Base-by-base conservation (phyloP, 2,113 vertebrate genomes). In the Colaptes auratus region DNA sequence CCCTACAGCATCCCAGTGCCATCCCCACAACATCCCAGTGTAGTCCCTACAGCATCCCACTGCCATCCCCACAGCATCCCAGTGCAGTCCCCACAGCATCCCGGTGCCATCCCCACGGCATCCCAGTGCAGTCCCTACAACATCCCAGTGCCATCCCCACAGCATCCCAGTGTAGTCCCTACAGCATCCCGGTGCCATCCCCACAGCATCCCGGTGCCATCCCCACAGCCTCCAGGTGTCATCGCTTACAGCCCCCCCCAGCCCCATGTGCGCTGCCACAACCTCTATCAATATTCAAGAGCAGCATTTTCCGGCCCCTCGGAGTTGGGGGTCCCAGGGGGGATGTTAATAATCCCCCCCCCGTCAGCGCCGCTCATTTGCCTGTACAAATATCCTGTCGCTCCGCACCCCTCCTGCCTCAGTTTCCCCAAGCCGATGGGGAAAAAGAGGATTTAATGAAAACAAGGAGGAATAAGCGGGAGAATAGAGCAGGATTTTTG, bases 211-310 rank as follows among this genome's bases (percentile, higher is more conserved):
- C 15, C 55, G 28, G 7, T 7, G n/a, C n/a, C n/a, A n/a, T n/a
- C n/a, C n/a, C n/a, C n/a, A n/a, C n/a, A n/a, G n/a, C n/a, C n/a
- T n/a, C n/a, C n/a, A n/a, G n/a, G n/a, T n/a, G 8, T 28, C 48
- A 7, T 24, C 31, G 21, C 12, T 31, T n/a, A 33, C 28, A 16
- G 9, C 44, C 13, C n/a, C 11, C 11, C 23, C 27, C 28, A 9
- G 1, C 59, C 31, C 53, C 60, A 28, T 21, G 25, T 7, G 50
- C 64, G 6, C 3, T 30, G 12, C 39, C 25, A 31, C 82, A 30
- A 50, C 39, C 65, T 70, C 76, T 33, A 95, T 93, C 95, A 94
- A 96, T 96, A 96, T 96, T 94, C 91, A 95, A 79, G 39, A 44
- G 19, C 61, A 1, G 11, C 60, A 12, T 87, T 92, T 91, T 77